Base-by-base conservation (phyloP, 1,140 invertebrate genomes). In the Holcopasites calliopsidis region DNA sequence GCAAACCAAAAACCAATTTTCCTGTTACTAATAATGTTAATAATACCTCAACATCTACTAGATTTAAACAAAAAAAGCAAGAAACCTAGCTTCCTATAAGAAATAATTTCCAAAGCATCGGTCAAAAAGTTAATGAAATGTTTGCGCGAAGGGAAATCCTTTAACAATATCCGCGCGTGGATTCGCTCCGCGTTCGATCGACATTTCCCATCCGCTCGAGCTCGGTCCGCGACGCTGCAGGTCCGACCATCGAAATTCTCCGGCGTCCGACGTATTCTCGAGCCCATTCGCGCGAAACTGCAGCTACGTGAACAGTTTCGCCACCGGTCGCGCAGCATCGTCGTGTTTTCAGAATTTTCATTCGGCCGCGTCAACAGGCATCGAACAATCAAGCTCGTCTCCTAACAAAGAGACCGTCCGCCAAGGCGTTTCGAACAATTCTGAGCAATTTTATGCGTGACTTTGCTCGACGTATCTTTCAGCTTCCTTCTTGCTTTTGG, bases 231-330 rank as follows among this genome's bases (percentile, higher is more conserved):
- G 47, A n/a, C 38, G 61, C 71, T 65, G 66, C 71, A 73, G 71
- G 71, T 73, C 38, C 28, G 55, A 44, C 71, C 62, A 73, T 55
- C 71, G 61, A 73, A 73, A 73, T 66, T 54, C 71, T 16, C 49
- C 49, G 70, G 49, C 38, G 54, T 64, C 21, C 70, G 49, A 55
- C 71, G 47, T 54, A 55, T 73, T 73, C 61, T 55, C 71, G 16
- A 44, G 71, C 35, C 42, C 60, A 16, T 21, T 73, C 61, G 61
- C 61, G 38, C 13, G 49, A 42, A 54, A 73, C 52, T 42, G 28
- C 35, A 33, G 28, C 26, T n/a, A 54, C 64, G 64, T 66, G 52
- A 66, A 66, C 64, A 31, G 44, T 71, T 50, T 28, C 57, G 57
- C 38, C 42, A 50, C 44, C 23, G 31, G 50, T 71, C 69, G 33